These are phyloP conservation scores for Rhodeus uyekii DNA, from an alignment of 2,797 vertebrate genomes.

Conservation along the genomic window DNA sequence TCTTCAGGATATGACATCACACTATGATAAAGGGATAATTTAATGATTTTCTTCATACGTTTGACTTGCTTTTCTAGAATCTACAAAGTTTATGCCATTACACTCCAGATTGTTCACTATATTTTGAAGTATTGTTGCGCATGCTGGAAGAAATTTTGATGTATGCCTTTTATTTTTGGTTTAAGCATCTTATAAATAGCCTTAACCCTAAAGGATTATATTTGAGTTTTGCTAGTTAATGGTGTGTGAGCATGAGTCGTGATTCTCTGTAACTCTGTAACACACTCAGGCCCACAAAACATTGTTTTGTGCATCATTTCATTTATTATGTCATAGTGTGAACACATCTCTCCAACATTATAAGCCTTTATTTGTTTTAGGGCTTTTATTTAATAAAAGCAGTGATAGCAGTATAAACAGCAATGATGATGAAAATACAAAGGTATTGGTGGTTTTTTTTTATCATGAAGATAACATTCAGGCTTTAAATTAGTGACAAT, in stretches of 20 bases:
- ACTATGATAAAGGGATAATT: not conserved
- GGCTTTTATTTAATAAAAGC: conserved; percentile 31
- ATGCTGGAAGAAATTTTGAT: conserved; percentile 51
- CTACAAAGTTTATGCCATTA: not conserved
- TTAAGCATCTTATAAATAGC: conserved; percentile 57
- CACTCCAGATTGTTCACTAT: not conserved
- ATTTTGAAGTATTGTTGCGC: conserved; percentile 1
- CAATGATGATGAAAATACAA: conserved; percentile 8
- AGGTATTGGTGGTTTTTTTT: conserved; percentile 3
- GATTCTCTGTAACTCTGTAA: conserved; percentile 34
- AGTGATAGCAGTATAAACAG: conserved; percentile 24
- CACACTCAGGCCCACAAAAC: conserved; percentile 9
- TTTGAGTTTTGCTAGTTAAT: conserved; percentile 44
- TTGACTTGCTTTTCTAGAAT: not conserved
- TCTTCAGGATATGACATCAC: not conserved
- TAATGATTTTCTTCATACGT: not conserved
- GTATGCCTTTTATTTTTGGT: conserved; percentile 71
- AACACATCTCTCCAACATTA: not conserved
- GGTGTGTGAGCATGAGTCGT: conserved; percentile 36
- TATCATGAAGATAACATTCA: not conserved
- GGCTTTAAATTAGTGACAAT: not conserved
- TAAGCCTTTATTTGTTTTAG: conserved; percentile 6
- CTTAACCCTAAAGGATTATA: conserved; percentile 46
- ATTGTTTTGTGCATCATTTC: conserved; percentile 19
- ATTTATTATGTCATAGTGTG: conserved; percentile 12